phyloP scores from a whole-genome alignment of 2,113 vertebrate genomes.

The Mobula birostris region DNA sequence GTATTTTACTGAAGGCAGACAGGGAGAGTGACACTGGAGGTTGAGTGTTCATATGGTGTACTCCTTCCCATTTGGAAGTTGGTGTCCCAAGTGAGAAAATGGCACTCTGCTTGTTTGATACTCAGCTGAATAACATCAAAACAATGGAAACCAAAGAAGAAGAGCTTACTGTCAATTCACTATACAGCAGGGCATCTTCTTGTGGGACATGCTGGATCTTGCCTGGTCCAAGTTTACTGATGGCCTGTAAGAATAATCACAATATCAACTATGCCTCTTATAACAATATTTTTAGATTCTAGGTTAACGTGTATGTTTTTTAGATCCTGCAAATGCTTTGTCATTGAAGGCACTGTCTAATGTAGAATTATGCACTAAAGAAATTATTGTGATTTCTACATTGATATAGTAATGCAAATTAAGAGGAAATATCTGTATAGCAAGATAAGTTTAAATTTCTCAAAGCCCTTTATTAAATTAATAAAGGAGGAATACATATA shows the following conservation, averaged over 20 bases:
- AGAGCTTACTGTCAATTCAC: conserved; percentile 70
- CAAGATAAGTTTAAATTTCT: conserved; percentile 3
- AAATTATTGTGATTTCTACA: not conserved
- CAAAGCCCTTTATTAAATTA: not conserved
- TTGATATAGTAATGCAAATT: not conserved
- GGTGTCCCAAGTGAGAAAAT: too few relatives aligned
- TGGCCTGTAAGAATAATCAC: conserved; percentile 52
- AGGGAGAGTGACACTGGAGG: too few relatives aligned
- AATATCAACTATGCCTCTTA: not conserved
- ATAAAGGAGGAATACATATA: not conserved
- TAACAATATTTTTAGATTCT: not conserved
- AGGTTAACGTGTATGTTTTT: not conserved
- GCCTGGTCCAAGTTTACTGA: conserved; percentile 71
- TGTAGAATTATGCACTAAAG: not conserved
- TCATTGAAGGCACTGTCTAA: not conserved
- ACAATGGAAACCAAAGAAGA: not conserved
- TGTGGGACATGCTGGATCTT: conserved; percentile 60
- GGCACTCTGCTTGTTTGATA: not conserved
- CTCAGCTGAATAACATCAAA: not conserved
- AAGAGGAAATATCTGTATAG: not conserved
- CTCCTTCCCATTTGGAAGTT: too few relatives aligned
- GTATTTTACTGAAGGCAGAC: too few relatives aligned
- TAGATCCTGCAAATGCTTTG: not conserved
- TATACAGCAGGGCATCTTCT: conserved; percentile 65
- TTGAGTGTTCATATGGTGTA: too few relatives aligned